These are phyloP conservation scores for Xylota segnis DNA, from an alignment of 2,888 invertebrate species.

Conservation along the genomic window DNA sequence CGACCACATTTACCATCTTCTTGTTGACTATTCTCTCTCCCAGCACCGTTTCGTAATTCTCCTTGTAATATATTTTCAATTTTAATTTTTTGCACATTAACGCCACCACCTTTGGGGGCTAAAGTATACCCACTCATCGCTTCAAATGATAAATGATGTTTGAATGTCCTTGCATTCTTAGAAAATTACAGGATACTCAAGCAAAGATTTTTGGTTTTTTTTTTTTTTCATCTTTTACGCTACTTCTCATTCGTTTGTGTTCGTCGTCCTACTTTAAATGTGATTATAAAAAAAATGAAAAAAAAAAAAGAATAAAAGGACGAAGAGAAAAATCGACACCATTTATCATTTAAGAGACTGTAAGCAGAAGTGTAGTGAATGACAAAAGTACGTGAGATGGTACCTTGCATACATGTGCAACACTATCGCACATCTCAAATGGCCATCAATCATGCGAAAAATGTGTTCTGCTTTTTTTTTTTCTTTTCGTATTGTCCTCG, in stretches of 20 bases:
- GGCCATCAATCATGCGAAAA: slow-evolving; percentile 66
- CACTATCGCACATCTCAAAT: slow-evolving; percentile 53
- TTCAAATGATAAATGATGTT: slow-evolving; percentile 74
- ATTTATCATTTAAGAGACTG: slow-evolving; percentile 63
- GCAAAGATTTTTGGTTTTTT: slow-evolving; percentile 32
- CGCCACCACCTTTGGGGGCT: slow-evolving; percentile 59
- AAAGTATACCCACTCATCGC: slow-evolving; percentile 60
- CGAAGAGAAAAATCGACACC: slow-evolving; percentile 53
- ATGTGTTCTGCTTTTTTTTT: neutral
- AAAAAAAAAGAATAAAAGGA: slow-evolving; percentile 14
- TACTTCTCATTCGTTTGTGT: slow-evolving; percentile 29
- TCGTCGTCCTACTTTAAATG: slow-evolving; percentile 46
- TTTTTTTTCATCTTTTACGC: neutral
- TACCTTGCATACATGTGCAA: slow-evolving; percentile 67
- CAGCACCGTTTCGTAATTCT: neutral
- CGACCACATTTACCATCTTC: neutral
- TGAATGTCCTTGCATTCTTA: slow-evolving; percentile 74
- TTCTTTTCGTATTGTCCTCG: slow-evolving; percentile 1
- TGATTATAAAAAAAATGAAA: slow-evolving; percentile 40
- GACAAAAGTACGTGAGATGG: slow-evolving; percentile 42
- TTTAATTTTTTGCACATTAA: slow-evolving; percentile 57
- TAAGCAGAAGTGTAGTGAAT: slow-evolving; percentile 41
- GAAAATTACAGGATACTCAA: slow-evolving; percentile 72
- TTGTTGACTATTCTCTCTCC: slow-evolving; percentile 8
- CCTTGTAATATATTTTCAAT: slow-evolving; percentile 56